Conservation (phyloP, 2,113 vertebrate species). For the Upupa epops region DNA sequence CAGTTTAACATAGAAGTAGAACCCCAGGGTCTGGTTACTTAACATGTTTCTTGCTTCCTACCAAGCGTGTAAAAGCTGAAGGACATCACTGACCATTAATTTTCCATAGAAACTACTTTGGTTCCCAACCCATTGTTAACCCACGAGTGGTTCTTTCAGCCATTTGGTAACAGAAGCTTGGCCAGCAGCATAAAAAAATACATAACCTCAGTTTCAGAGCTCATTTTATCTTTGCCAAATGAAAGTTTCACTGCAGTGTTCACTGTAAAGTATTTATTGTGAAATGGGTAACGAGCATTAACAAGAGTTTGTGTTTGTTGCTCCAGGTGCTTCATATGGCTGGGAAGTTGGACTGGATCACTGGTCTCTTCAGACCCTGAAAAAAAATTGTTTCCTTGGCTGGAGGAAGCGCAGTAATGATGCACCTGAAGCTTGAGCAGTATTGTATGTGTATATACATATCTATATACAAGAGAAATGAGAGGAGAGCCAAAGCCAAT, state of each 20-base stretch:
- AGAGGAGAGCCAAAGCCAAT: background rate
- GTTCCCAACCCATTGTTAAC: background rate
- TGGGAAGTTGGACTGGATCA: background rate
- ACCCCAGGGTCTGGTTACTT: background rate
- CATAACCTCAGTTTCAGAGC: background rate
- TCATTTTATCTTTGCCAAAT: background rate
- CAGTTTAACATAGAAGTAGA: background rate
- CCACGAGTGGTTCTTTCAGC: background rate
- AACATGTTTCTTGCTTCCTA: background rate
- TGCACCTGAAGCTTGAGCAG: background rate
- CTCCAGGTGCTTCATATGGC: background rate
- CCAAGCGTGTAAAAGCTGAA: background rate
- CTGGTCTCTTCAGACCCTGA: background rate
- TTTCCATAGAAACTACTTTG: background rate
- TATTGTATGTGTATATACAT: background rate
- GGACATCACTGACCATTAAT: background rate
- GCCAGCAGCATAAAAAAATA: conserved; percentile 1
- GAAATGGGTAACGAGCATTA: conserved; percentile 43
- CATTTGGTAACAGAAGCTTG: background rate
- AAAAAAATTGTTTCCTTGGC: background rate
- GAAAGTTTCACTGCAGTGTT: conserved; percentile 19
- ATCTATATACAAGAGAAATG: background rate
- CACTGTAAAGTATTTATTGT: conserved; percentile 66
- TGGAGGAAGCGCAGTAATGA: background rate
- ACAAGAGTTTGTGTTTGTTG: conserved; percentile 3